These are phyloP conservation scores for Trichogramma pretiosum DNA, from an alignment of 1,140 invertebrate genomes.

Conservation along the genomic window DNA sequence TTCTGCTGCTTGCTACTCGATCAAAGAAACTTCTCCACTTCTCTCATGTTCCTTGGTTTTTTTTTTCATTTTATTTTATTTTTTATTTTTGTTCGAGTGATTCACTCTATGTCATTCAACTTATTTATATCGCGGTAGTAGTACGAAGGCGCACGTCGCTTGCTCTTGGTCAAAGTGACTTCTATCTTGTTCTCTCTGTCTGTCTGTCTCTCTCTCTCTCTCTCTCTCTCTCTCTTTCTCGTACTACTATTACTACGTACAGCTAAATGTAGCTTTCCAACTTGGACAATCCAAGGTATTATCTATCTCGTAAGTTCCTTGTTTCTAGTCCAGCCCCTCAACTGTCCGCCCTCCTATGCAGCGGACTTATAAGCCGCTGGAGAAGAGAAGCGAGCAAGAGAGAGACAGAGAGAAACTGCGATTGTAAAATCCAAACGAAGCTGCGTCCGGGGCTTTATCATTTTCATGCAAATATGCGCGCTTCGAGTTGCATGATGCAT, in stretches of 20 bases:
- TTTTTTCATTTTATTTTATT: no score
- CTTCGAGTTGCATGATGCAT: background rate
- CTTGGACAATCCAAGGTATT: constrained; percentile 28
- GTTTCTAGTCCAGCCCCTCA: constrained; percentile 14
- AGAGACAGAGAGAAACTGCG: background rate
- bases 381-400: background rate
- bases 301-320: constrained; percentile 32
- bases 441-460: background rate
- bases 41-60: background rate
- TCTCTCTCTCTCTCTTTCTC: no score
- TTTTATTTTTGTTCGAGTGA: no score
- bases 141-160: background rate
- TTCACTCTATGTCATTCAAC: background rate
- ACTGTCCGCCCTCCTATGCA: no score
- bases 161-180: constrained; percentile 17
- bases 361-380: background rate
- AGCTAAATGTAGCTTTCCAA: constrained; percentile 23
- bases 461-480: background rate
- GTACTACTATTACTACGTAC: background rate
- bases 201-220: no score
- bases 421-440: background rate
- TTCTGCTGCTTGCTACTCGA: constrained; percentile 4
- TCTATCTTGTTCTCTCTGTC: constrained; percentile 13
- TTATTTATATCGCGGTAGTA: no score
- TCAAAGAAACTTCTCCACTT: constrained; percentile 11